Conservation (phyloP, 2,113 vertebrate species). For the Climacteris rufus region DNA sequence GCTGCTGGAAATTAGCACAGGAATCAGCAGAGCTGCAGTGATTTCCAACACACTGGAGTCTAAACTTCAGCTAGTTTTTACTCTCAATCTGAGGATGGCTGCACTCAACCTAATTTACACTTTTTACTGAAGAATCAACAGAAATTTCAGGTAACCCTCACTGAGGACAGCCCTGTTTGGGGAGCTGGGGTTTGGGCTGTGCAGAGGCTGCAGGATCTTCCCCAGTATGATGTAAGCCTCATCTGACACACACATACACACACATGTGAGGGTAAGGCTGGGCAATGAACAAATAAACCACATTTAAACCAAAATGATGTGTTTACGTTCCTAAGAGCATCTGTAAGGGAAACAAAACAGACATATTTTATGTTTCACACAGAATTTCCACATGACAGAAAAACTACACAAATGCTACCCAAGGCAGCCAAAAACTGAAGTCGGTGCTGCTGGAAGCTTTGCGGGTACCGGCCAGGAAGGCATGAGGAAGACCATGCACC, state of each 20-base stretch:
- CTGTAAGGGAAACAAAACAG: slow-evolving; percentile 51
- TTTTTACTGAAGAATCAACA: neutral
- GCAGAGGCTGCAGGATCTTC: neutral
- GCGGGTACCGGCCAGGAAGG: neutral
- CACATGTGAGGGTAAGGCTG: neutral
- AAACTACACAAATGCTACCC: slow-evolving; percentile 2
- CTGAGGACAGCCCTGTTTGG: neutral
- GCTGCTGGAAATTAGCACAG: neutral
- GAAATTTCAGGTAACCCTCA: neutral
- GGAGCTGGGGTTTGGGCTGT: neutral
- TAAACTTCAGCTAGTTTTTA: neutral
- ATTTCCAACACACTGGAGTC: neutral
- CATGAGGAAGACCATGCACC: neutral
- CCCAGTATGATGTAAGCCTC: neutral
- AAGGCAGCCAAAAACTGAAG: neutral
- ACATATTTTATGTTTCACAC: slow-evolving; percentile 27
- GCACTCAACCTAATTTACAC: neutral
- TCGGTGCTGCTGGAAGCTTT: neutral
- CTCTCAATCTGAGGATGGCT: neutral
- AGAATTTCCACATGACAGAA: slow-evolving; percentile 36
- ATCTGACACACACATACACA: neutral
- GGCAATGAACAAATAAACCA: slow-evolving; percentile 1
- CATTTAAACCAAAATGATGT: slow-evolving; percentile 55
- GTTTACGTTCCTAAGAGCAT: slow-evolving; percentile 58
- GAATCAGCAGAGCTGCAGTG: neutral